These are phyloP conservation scores for Samia ricini DNA, from an alignment of 1,140 invertebrate species.

Conservation along the genomic window DNA sequence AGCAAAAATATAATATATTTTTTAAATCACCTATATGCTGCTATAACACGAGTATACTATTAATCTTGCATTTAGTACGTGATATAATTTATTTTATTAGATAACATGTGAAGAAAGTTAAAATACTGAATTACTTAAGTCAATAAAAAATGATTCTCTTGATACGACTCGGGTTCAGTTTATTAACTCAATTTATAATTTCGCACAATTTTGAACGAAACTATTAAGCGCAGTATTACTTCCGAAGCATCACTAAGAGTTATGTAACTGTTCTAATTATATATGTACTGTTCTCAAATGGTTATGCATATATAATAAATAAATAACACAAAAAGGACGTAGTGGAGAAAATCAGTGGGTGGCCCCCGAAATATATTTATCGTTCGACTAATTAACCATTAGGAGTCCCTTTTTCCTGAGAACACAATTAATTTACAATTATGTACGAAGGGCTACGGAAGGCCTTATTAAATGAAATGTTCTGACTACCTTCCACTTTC, in stretches of 20 bases:
- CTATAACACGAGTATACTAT: too few relatives aligned
- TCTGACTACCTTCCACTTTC: constrained; percentile 37
- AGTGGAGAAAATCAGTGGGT: constrained; percentile 13
- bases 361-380: constrained; percentile 39
- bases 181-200: too few relatives aligned
- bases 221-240: background rate
- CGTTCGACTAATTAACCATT: constrained; percentile 58
- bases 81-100: too few relatives aligned
- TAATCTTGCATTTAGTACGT: too few relatives aligned
- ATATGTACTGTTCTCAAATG: background rate
- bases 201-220: background rate
- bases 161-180: too few relatives aligned
- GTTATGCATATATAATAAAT: background rate
- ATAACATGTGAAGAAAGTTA: too few relatives aligned
- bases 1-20: too few relatives aligned
- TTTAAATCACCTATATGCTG: too few relatives aligned
- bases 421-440: constrained; percentile 71
- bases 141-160: too few relatives aligned
- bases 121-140: too few relatives aligned
- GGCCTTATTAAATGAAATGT: constrained; percentile 66
- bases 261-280: background rate
- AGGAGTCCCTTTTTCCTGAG: constrained; percentile 53
- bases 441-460: constrained; percentile 58
- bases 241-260: background rate
- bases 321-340: constrained; percentile 18